Conservation (phyloP, 2,797 vertebrate genomes). For the Alcedo atthis region DNA sequence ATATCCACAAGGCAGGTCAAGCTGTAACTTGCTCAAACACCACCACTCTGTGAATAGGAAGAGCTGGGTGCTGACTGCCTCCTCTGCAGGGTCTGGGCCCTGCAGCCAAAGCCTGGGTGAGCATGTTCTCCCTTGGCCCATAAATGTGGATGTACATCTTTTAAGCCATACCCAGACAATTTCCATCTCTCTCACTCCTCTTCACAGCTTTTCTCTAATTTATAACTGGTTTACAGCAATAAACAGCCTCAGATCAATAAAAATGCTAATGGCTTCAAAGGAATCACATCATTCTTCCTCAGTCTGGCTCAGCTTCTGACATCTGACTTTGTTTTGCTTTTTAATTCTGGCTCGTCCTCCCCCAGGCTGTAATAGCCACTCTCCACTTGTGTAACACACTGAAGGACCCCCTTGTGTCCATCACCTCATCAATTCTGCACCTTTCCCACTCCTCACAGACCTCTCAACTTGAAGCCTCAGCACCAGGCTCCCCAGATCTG, state of each 20-base stretch:
- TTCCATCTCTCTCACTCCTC: not conserved
- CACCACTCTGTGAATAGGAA: not conserved
- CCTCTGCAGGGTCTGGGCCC: not conserved
- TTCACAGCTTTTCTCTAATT: constrained; percentile 29
- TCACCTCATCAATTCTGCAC: rapidly evolving
- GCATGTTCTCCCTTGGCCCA: not conserved
- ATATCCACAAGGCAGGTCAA: not conserved
- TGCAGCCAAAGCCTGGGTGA: not conserved
- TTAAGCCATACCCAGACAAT: not conserved
- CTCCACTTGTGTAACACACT: rapidly evolving
- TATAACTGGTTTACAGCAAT: constrained; percentile 43
- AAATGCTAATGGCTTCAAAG: not conserved
- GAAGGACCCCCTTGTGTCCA: rapidly evolving
- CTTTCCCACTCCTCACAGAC: not conserved
- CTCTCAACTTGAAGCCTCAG: not conserved
- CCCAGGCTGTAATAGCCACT: not conserved
- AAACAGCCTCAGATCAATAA: constrained; percentile 56
- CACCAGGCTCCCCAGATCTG: not conserved
- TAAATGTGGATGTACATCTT: not conserved
- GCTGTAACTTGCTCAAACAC: not conserved
- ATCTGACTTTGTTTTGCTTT: constrained; percentile 12
- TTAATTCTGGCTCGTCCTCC: not conserved
- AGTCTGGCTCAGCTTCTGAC: not conserved
- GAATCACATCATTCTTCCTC: not conserved
- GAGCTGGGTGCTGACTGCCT: not conserved